A percentile compares a stretch with the other conserved stretches of the same genome.
Evolutionary conservation across 64 coral and sea anemone species (phyloP).

Genomic region (Montipora foliosa): DNA sequence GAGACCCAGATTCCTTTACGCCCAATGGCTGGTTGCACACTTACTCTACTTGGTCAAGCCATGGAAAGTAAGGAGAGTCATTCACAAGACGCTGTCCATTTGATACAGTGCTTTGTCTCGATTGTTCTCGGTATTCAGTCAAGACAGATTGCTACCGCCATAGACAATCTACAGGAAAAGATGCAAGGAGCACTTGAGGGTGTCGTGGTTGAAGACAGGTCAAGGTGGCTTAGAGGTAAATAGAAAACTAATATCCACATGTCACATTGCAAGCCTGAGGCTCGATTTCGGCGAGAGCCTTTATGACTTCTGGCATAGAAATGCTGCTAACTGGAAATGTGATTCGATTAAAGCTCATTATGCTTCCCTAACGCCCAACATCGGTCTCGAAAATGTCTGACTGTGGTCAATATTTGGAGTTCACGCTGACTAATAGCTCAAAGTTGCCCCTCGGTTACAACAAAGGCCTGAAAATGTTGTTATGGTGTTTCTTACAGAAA

Average conservation of each 20-base stretch:
- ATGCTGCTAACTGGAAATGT: too few relatives aligned
- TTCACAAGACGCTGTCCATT: slow-evolving; percentile 39
- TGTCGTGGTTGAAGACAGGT: slow-evolving; percentile 58
- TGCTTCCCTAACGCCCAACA: too few relatives aligned
- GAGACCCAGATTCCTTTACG: slow-evolving; percentile 78
- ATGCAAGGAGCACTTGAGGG: slow-evolving; percentile 48
- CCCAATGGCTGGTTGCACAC: slow-evolving; percentile 23
- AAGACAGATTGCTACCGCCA: slow-evolving; percentile 63
- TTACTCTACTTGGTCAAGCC: slow-evolving; percentile 79
- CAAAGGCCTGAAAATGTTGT: too few relatives aligned
- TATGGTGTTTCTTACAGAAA: too few relatives aligned
- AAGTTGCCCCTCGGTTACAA: too few relatives aligned
- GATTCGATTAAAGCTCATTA: too few relatives aligned
- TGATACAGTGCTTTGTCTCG: slow-evolving; percentile 91
- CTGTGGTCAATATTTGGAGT: too few relatives aligned
- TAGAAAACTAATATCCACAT: background rate
- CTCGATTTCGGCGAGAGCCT: too few relatives aligned
- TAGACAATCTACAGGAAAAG: slow-evolving; percentile 57
- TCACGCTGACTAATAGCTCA: too few relatives aligned
- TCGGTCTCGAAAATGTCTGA: too few relatives aligned
- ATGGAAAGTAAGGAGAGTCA: slow-evolving; percentile 58
- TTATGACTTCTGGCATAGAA: too few relatives aligned
- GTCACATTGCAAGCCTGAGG: too few relatives aligned
- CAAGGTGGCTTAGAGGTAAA: slow-evolving; percentile 71
- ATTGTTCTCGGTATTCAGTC: slow-evolving; percentile 90